A percentile compares a stretch with the other conserved stretches of the same genome.
phyloP scores from a whole-genome alignment of 2,888 invertebrate species.

The Clivina fossor region DNA sequence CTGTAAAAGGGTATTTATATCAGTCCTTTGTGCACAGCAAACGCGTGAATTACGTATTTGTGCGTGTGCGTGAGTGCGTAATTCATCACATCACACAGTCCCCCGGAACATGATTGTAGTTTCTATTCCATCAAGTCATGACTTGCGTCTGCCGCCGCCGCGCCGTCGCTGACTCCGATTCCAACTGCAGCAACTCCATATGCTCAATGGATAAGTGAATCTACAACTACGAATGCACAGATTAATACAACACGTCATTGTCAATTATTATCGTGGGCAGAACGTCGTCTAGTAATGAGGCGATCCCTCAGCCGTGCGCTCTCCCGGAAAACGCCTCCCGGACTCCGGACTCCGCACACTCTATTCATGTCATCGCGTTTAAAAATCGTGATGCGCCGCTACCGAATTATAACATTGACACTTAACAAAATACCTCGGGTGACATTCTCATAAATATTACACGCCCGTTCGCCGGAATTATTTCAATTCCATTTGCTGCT shows the following conservation, averaged over 20 bases:
- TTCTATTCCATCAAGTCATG: no score
- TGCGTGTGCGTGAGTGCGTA: no score
- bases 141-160: no score
- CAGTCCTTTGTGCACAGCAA: no score
- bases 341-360: background rate
- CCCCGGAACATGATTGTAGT: no score
- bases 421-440: constrained; percentile 51
- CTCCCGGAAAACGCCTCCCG: constrained; percentile 45
- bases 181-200: no score
- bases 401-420: constrained; percentile 48
- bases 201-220: constrained; percentile 39
- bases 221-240: constrained; percentile 46
- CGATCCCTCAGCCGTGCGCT: constrained; percentile 48
- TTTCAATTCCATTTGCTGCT: constrained; percentile 29
- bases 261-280: constrained; percentile 50
- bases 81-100: no score
- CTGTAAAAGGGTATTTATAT: no score
- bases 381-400: constrained; percentile 45
- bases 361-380: constrained; percentile 52
- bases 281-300: constrained; percentile 45
- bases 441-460: constrained; percentile 41
- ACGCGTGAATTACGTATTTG: no score
- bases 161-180: no score
- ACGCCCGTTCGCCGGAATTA: constrained; percentile 16
- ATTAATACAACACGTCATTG: constrained; percentile 53